Conservation (phyloP, 1,140 invertebrate genomes). For the Parapsyche elsis region DNA sequence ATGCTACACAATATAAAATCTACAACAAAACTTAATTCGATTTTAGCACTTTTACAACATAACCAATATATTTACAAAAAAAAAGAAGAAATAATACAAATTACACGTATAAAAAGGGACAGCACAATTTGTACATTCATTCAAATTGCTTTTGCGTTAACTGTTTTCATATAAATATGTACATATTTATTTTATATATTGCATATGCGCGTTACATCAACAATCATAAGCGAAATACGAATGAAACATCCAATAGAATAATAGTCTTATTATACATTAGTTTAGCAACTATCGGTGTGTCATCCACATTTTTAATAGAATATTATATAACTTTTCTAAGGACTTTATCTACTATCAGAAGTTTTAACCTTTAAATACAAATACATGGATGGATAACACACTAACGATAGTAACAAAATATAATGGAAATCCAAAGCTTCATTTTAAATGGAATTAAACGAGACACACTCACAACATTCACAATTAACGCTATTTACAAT, state of each 20-base stretch:
- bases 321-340: too few species aligned
- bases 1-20: conserved; percentile 40
- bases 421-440: neutral
- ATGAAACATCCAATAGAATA: conserved; percentile 24
- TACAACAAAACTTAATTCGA: conserved; percentile 54
- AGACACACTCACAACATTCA: conserved; percentile 32
- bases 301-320: too few species aligned
- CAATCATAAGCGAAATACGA: conserved; percentile 5
- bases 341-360: too few species aligned
- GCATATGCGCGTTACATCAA: neutral
- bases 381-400: neutral
- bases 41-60: conserved; percentile 42
- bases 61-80: conserved; percentile 6
- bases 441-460: conserved; percentile 1
- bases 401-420: neutral
- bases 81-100: too few species aligned
- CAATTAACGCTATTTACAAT: conserved; percentile 31
- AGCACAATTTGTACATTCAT: conserved; percentile 46
- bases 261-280: neutral
- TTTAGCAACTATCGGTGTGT: neutral
- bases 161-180: neutral
- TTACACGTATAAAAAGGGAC: conserved; percentile 52
- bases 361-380: too few species aligned
- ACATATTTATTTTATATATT: too few species aligned
- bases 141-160: conserved; percentile 15